phyloP scores from a whole-genome alignment of 2,113 vertebrate species.

The Saimiri boliviensis region DNA sequence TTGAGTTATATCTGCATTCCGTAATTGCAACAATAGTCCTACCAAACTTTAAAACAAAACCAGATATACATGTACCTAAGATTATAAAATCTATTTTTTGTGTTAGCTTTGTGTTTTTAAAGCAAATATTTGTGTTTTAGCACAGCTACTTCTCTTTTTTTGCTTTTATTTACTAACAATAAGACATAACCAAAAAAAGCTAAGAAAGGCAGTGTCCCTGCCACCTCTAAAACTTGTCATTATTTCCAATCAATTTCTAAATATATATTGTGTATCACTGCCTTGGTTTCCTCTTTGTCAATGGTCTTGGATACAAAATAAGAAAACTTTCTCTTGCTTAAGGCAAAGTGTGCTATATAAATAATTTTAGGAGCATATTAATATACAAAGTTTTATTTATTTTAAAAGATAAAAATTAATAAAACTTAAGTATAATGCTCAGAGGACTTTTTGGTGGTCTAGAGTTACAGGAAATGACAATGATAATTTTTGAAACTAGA shows the following conservation, averaged over 20 bases:
- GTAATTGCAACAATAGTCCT: constrained; percentile 84
- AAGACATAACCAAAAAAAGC: neutral
- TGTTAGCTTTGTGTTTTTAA: constrained; percentile 62
- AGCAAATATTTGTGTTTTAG: constrained; percentile 62
- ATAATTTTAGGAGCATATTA: constrained; percentile 28
- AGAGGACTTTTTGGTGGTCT: neutral
- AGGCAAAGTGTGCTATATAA: neutral
- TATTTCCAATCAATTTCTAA: constrained; percentile 7
- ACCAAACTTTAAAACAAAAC: constrained; percentile 80
- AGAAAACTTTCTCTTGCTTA: constrained; percentile 1
- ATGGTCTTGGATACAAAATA: neutral
- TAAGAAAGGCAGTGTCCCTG: constrained; percentile 40
- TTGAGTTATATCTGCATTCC: constrained; percentile 84
- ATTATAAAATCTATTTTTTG: constrained; percentile 67
- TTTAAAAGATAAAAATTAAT: constrained; percentile 17
- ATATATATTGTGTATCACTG: neutral
- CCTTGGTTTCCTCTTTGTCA: neutral
- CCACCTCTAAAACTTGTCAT: constrained; percentile 11
- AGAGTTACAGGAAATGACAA: neutral
- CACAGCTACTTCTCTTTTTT: constrained; percentile 18
- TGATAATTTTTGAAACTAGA: neutral
- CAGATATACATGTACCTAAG: constrained; percentile 64
- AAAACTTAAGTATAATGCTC: neutral
- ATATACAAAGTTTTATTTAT: neutral
- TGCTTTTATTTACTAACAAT: constrained; percentile 65